phyloP scores from a whole-genome alignment of 1,140 invertebrate species.

The Bicyclus anynana region DNA sequence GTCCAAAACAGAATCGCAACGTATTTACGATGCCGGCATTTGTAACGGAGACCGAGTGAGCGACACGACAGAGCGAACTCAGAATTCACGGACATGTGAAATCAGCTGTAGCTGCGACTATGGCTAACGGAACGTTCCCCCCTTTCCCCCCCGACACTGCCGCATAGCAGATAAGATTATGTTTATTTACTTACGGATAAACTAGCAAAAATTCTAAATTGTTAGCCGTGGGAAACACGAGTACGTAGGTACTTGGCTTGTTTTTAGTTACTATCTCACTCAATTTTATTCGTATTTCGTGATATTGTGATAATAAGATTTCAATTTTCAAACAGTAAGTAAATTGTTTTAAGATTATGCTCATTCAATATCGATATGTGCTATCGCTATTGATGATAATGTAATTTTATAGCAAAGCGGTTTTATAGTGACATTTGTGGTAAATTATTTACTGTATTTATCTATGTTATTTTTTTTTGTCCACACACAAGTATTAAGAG shows the following conservation, averaged over 20 bases:
- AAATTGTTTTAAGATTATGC: no score
- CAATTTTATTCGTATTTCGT: not conserved
- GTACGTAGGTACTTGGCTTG: slow-evolving; percentile 4
- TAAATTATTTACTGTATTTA: no score
- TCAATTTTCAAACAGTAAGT: no score
- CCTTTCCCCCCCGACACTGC: slow-evolving; percentile 23
- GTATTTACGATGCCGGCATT: slow-evolving; percentile 52
- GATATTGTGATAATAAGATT: not conserved
- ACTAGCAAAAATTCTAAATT: slow-evolving; percentile 28
- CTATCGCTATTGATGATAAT: no score
- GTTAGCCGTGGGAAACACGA: slow-evolving; percentile 33
- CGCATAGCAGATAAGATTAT: slow-evolving; percentile 53
- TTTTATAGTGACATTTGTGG: no score
- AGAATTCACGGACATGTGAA: slow-evolving; percentile 57
- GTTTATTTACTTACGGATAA: slow-evolving; percentile 61
- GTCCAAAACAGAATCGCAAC: slow-evolving; percentile 15
- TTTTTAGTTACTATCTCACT: not conserved
- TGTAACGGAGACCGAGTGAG: slow-evolving; percentile 34
- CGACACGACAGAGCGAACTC: slow-evolving; percentile 38
- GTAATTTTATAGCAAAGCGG: no score
- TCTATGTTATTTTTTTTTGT: no score
- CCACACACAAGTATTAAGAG: no score
- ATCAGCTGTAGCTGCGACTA: slow-evolving; percentile 59
- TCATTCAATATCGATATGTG: no score
- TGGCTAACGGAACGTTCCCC: slow-evolving; percentile 48